These are phyloP conservation scores for Crotalus viridis DNA, from an alignment of 2,113 vertebrate genomes.

Conservation along the genomic window DNA sequence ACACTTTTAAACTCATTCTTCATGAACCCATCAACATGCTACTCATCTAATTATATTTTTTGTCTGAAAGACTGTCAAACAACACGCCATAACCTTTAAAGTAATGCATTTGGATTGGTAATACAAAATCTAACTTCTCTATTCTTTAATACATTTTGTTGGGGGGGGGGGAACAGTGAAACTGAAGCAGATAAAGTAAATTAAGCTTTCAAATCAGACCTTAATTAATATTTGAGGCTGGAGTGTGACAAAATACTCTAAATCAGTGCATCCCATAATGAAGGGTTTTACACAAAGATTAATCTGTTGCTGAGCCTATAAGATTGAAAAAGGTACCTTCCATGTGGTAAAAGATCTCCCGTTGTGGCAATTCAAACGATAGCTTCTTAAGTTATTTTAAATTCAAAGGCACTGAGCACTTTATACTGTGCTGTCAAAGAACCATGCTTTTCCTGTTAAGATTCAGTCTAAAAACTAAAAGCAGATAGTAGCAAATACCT, in stretches of 20 bases:
- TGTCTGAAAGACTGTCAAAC: neutral
- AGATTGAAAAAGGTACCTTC: neutral
- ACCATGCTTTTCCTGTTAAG: neutral
- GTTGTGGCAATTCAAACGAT: neutral
- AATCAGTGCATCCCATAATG: neutral
- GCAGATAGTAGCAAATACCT: neutral
- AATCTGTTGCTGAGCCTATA: neutral
- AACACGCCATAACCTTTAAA: neutral
- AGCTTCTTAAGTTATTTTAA: neutral
- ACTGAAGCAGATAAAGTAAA: neutral
- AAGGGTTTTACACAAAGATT: conserved; percentile 4
- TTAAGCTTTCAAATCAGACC: neutral
- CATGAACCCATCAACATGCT: neutral
- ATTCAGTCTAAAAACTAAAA: neutral
- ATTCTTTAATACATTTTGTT: neutral
- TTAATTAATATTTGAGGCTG: neutral
- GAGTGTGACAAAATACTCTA: neutral
- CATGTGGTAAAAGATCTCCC: neutral
- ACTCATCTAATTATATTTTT: neutral
- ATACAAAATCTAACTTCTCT: neutral
- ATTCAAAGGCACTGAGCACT: conserved; percentile 25
- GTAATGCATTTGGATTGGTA: neutral
- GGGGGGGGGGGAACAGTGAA: neutral
- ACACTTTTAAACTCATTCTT: neutral
- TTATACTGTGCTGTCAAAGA: neutral